Evolutionary conservation across 2,797 vertebrate genomes (phyloP).

Genomic region (Eutrigla gurnardus): DNA sequence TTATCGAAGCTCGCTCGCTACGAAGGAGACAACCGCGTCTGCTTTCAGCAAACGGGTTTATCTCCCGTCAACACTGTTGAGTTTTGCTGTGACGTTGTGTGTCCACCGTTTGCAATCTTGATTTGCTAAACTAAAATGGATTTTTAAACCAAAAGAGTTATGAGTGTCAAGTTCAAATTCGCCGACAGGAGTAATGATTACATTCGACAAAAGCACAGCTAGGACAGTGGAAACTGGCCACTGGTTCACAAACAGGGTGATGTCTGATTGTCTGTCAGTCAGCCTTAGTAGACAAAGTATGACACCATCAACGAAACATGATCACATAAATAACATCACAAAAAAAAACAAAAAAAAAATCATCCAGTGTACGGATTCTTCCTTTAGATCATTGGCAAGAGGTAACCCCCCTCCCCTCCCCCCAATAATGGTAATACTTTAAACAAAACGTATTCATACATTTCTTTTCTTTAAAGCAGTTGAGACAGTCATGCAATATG

Average conservation of each 20-base stretch:
- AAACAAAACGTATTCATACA: constrained; percentile 63
- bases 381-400: constrained; percentile 70
- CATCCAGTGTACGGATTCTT: constrained; percentile 79
- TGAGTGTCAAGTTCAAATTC: constrained; percentile 51
- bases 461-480: constrained; percentile 77
- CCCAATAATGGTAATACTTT: constrained; percentile 64
- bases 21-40: background rate
- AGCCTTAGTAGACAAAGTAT: constrained; percentile 65
- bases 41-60: constrained; percentile 12
- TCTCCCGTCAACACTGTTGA: constrained; percentile 5
- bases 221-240: constrained; percentile 62
- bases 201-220: constrained; percentile 74
- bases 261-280: constrained; percentile 83
- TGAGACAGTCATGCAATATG: constrained; percentile 80
- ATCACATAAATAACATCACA: constrained; percentile 83
- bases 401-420: constrained; percentile 39
- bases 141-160: constrained; percentile 37
- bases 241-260: constrained; percentile 63
- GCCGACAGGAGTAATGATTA: constrained; percentile 60
- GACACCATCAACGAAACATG: constrained; percentile 74
- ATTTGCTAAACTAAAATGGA: constrained; percentile 14
- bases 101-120: constrained; percentile 69
- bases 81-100: constrained; percentile 23
- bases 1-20: constrained; percentile 20
- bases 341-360: constrained; percentile 80